Conservation (phyloP, 2,797 vertebrate species). For the Scarus forsteni region DNA sequence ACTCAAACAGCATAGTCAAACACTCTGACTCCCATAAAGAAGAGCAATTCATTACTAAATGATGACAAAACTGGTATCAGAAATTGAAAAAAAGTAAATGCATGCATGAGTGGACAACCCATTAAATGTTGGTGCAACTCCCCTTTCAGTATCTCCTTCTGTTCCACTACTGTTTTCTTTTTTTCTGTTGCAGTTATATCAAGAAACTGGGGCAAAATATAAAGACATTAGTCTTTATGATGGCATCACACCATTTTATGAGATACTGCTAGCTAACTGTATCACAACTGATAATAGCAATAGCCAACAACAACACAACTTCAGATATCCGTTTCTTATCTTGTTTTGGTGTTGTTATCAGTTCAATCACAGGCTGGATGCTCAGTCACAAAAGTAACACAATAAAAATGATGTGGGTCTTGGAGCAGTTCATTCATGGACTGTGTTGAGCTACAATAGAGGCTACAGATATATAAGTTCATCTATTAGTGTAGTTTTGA, state of each 20-base stretch:
- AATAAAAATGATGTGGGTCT: slow-evolving; percentile 18
- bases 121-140: not conserved
- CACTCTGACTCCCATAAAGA: not conserved
- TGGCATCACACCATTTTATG: slow-evolving; percentile 18
- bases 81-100: not conserved
- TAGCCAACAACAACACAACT: slow-evolving; percentile 27
- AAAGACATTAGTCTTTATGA: slow-evolving; percentile 28
- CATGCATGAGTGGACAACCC: not conserved
- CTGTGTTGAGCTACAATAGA: not conserved
- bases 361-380: slow-evolving; percentile 25
- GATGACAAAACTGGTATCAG: not conserved
- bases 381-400: slow-evolving; percentile 27
- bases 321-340: slow-evolving; percentile 50
- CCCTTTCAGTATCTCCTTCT: not conserved
- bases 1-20: not conserved
- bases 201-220: not conserved
- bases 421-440: slow-evolving; percentile 10
- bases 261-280: slow-evolving; percentile 42
- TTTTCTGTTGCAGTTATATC: not conserved
- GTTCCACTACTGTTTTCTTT: not conserved
- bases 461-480: not conserved
- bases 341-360: slow-evolving; percentile 40
- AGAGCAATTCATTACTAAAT: not conserved
- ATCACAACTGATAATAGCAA: slow-evolving; percentile 37
- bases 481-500: not conserved